Base-by-base conservation (phyloP, 2,113 vertebrate genomes). In the Bambusicola thoracicus region DNA sequence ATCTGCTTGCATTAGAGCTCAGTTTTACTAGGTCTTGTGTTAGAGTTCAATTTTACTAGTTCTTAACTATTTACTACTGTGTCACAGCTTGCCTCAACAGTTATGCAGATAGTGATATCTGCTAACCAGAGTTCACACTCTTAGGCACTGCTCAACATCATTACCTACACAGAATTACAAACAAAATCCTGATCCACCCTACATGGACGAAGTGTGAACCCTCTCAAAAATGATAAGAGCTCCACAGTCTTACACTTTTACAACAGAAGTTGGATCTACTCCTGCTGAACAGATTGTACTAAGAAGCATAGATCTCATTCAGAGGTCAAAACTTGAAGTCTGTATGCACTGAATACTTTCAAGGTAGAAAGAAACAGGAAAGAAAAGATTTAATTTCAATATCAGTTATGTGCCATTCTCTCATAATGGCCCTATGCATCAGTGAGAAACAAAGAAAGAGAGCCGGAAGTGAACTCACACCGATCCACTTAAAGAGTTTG, bases 391-490 rank as follows among this genome's bases (percentile, higher is more conserved):
- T 53, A 24, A 41, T 80, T 79, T 92, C 43, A 59, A 69, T 15
- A 13, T 73, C 15, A 27, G 15, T 53, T 59, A 19, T 0, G 2
- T 36, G 36, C 2, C 4, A 4, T 90, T 59, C 77, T 32, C 36
- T 63, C 55, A 38, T 13, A 17, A 75, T 36, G n/a, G 16, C 2
- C 5, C 4, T n/a, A 25, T 0, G 0, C 20, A 76, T 2, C 53
- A 61, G 48, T 11, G 20, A 43, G 58, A 85, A 21, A 2, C 55
- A 85, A 80, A 63, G 41, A 72, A 11, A 41, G 22, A 36, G 10
- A 76, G 16, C 5, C 25, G 7, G 4, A 84, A 48, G 15, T 15
- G 6, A 89, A 65, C 36, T 63, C 27, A 13, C 18, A 30, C 10
- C 41, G 55, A 15, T 55, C 19, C 11, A 3, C 22, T 34, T 9